phyloP scores from a whole-genome alignment of 2,113 vertebrate species.

The Ploceus nigricollis region DNA sequence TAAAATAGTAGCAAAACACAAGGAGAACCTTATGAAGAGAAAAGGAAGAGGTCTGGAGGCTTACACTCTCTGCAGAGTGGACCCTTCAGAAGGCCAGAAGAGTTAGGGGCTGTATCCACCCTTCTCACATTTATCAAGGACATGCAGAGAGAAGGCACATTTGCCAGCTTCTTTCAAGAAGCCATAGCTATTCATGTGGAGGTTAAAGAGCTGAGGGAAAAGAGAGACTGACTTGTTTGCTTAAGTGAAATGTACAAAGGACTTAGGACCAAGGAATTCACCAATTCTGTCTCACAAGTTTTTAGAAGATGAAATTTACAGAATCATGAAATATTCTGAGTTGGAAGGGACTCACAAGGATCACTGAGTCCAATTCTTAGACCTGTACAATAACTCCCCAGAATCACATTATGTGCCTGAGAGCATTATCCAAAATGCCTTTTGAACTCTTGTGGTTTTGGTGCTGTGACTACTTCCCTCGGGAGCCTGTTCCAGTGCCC shows the following conservation, averaged over 20 bases:
- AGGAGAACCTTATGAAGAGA: not conserved
- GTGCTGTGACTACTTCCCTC: not conserved
- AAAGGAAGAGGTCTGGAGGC: not conserved
- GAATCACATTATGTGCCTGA: not conserved
- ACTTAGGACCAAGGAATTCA: not conserved
- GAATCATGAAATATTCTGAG: not conserved
- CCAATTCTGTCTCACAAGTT: not conserved
- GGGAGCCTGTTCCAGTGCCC: not conserved
- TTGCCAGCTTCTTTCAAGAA: not conserved
- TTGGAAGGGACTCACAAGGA: not conserved
- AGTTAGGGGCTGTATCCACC: not conserved
- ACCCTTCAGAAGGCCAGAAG: not conserved
- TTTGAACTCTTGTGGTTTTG: not conserved
- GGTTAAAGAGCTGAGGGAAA: not conserved
- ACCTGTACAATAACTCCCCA: not conserved
- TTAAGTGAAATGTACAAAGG: not conserved
- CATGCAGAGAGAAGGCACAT: not conserved
- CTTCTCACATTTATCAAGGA: not conserved
- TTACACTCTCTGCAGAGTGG: not conserved
- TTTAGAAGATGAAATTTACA: not conserved
- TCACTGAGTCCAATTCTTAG: not conserved
- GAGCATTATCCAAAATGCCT: not conserved
- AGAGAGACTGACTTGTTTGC: not conserved
- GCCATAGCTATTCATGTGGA: not conserved
- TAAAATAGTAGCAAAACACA: not conserved